Conservation (phyloP, 2,113 vertebrate species). For the Tautogolabrus adspersus region DNA sequence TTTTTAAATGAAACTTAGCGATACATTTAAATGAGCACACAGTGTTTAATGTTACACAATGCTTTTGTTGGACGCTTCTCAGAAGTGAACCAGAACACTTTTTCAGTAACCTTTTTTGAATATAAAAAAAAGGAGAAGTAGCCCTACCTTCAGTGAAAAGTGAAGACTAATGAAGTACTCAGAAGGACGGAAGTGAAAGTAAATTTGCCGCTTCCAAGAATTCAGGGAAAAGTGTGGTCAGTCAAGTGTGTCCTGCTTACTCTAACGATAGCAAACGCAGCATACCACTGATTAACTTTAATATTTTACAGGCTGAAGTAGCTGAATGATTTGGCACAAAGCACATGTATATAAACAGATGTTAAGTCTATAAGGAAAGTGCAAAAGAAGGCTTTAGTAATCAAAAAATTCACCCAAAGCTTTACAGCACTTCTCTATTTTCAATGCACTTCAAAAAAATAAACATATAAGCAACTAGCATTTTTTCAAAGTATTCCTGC, state of each 20-base stretch:
- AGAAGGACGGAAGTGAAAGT: conserved; percentile 25
- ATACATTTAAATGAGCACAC: background rate
- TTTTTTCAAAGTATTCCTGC: no score
- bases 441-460: no score
- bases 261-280: background rate
- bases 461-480: no score
- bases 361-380: background rate
- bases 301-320: background rate
- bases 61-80: background rate
- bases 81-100: background rate
- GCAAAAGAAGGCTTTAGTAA: background rate
- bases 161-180: background rate
- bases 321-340: background rate
- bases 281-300: no score
- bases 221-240: conserved; percentile 9
- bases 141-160: background rate
- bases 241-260: conserved; percentile 2
- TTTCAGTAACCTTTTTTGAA: background rate
- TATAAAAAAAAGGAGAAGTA: background rate
- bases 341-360: background rate
- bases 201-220: conserved; percentile 17
- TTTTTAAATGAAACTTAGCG: background rate
- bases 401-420: background rate
- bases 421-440: background rate
- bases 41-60: no score